phyloP scores from a whole-genome alignment of 2,113 vertebrate genomes.

The Acanthisitta chloris region DNA sequence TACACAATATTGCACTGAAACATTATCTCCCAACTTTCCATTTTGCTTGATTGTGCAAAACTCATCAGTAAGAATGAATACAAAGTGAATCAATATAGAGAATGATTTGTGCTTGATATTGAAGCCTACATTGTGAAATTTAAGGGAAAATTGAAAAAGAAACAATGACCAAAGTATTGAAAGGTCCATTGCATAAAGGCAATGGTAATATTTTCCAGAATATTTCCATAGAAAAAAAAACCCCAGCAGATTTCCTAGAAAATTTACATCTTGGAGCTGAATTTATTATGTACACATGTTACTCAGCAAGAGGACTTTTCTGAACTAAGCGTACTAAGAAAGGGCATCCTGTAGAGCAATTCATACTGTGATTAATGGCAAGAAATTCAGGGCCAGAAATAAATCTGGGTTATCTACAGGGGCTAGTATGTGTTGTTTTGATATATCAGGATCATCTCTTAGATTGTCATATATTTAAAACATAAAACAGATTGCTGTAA shows the following conservation, averaged over 20 bases:
- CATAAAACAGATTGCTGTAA: not conserved
- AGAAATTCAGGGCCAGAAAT: constrained; percentile 17
- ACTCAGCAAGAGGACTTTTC: not conserved
- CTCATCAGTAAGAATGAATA: not conserved
- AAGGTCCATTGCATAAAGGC: not conserved
- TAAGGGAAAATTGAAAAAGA: not conserved
- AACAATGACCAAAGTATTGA: not conserved
- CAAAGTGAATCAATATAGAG: not conserved
- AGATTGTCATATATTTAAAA: not conserved
- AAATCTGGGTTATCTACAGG: constrained; percentile 8
- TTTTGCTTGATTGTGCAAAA: not conserved
- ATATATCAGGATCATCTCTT: not conserved
- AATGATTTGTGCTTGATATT: not conserved
- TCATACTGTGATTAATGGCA: not conserved
- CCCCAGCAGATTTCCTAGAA: constrained; percentile 32
- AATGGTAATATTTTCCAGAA: not conserved
- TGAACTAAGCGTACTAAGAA: not conserved
- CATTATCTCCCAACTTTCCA: not conserved
- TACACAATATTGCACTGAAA: not conserved
- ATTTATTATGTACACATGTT: constrained; percentile 22
- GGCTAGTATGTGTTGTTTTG: not conserved
- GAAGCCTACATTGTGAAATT: not conserved
- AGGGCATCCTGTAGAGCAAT: not conserved
- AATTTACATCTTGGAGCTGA: constrained; percentile 22
- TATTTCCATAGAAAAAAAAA: not conserved